Percentiles rank a stretch among this genome's conserved stretches.
phyloP scores from a whole-genome alignment of 2,113 vertebrate species.

The Brienomyrus longianalis region DNA sequence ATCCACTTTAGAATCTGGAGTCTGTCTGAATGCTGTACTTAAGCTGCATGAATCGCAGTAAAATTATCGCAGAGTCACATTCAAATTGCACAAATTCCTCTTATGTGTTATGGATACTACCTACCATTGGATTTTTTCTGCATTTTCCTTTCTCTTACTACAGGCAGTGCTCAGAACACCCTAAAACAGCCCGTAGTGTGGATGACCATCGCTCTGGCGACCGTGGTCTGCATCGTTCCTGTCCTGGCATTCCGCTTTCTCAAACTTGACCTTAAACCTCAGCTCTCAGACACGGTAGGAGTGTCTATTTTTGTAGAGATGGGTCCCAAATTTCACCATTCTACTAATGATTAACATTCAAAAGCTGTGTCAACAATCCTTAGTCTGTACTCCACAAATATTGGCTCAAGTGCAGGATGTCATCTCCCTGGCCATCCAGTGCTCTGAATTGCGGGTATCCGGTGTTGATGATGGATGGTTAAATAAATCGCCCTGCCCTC shows the following conservation, averaged over 20 bases:
- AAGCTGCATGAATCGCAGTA: neutral
- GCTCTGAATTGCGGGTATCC: neutral
- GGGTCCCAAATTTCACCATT: neutral
- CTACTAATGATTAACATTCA: constrained; percentile 13
- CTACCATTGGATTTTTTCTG: neutral
- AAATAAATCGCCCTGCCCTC: neutral
- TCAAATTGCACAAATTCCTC: neutral
- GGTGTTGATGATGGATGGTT: neutral
- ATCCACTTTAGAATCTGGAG: neutral
- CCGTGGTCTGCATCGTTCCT: constrained; percentile 80
- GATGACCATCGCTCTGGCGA: constrained; percentile 84
- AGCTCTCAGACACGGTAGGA: constrained; percentile 84
- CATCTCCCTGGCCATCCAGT: neutral
- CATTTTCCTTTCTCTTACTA: constrained; percentile 21
- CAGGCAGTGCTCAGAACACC: constrained; percentile 82
- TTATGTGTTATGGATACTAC: neutral
- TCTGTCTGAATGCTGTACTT: neutral
- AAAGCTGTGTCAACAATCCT: neutral
- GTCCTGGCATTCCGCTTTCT: constrained; percentile 91
- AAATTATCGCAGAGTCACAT: neutral
- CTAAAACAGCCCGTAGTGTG: constrained; percentile 82
- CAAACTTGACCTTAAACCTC: constrained; percentile 81
- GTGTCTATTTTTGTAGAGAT: neutral
- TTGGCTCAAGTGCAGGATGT: constrained; percentile 32
- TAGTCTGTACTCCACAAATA: constrained; percentile 37